Evolutionary conservation across 2,797 vertebrate species (phyloP).

Genomic region (Lates japonicus): DNA sequence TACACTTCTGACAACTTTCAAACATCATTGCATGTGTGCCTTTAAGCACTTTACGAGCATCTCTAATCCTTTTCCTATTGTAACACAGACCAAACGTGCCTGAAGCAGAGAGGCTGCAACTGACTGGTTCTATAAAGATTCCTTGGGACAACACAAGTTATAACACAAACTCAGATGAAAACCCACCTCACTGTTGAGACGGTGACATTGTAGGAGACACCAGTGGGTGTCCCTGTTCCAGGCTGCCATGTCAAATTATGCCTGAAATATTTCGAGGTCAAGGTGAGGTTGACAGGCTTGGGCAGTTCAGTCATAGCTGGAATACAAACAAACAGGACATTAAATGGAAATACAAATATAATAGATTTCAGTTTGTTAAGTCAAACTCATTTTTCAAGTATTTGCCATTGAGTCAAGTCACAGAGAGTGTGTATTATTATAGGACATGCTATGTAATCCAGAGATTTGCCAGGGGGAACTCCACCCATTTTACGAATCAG

Average conservation of each 20-base stretch:
- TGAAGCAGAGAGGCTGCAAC: background rate
- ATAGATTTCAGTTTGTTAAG: background rate
- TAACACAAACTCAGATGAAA: background rate
- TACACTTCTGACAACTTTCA: background rate
- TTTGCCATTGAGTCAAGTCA: too few species aligned
- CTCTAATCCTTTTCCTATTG: background rate
- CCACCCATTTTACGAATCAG: too few species aligned
- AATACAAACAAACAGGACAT: slow-evolving; percentile 41
- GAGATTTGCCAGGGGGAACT: too few species aligned
- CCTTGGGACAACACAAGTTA: background rate
- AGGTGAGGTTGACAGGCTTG: slow-evolving; percentile 18
- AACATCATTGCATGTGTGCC: too few species aligned
- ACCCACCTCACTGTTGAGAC: background rate
- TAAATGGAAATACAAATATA: background rate
- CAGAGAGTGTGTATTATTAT: too few species aligned
- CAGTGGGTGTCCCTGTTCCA: slow-evolving; percentile 51
- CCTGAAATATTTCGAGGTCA: slow-evolving; percentile 30
- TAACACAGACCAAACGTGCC: background rate
- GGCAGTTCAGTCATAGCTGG: slow-evolving; percentile 59
- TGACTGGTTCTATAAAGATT: background rate
- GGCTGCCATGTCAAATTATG: slow-evolving; percentile 66
- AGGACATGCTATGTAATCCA: too few species aligned
- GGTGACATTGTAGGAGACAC: slow-evolving; percentile 49
- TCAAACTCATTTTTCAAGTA: too few species aligned
- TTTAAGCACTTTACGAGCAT: background rate